These are phyloP conservation scores for Stegophylla sp. DNA, from an alignment of 2,888 invertebrate genomes.

Conservation along the genomic window DNA sequence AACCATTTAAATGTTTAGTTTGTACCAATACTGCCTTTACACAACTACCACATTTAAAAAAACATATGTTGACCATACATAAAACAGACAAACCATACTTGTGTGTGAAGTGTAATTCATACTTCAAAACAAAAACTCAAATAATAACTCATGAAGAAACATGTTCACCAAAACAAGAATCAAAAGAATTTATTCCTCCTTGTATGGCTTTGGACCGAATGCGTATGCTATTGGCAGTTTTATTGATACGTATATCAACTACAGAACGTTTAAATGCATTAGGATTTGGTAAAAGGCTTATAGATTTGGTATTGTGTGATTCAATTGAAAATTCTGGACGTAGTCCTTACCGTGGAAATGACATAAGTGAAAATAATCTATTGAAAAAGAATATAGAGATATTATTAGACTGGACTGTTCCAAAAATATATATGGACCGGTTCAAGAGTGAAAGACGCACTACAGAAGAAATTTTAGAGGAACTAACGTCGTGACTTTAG, in stretches of 20 bases:
- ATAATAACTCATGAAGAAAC: constrained; percentile 70
- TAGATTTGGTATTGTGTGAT: constrained; percentile 81
- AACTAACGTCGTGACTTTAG: constrained; percentile 70
- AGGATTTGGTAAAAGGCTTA: constrained; percentile 77
- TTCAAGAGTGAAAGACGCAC: constrained; percentile 77
- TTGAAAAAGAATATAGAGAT: constrained; percentile 79
- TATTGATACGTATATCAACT: constrained; percentile 83
- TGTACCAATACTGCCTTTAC: constrained; percentile 74
- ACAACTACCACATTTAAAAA: constrained; percentile 85
- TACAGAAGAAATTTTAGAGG: constrained; percentile 80
- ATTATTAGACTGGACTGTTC: constrained; percentile 82
- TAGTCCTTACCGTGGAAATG: constrained; percentile 70
- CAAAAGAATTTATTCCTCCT: constrained; percentile 63
- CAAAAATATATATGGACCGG: constrained; percentile 77
- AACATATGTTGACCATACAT: constrained; percentile 86
- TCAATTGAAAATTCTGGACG: constrained; percentile 79
- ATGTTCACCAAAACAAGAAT: constrained; percentile 60
- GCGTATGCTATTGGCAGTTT: constrained; percentile 79
- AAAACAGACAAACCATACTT: constrained; percentile 79
- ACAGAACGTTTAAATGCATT: constrained; percentile 78
- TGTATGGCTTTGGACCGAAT: constrained; percentile 76
- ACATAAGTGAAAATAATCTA: constrained; percentile 70
- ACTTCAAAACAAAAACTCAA: constrained; percentile 79
- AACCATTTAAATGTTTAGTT: constrained; percentile 72
- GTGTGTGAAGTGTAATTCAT: constrained; percentile 75